Base-by-base conservation (phyloP, 1,140 invertebrate species). In the Drosophila simulans region DNA sequence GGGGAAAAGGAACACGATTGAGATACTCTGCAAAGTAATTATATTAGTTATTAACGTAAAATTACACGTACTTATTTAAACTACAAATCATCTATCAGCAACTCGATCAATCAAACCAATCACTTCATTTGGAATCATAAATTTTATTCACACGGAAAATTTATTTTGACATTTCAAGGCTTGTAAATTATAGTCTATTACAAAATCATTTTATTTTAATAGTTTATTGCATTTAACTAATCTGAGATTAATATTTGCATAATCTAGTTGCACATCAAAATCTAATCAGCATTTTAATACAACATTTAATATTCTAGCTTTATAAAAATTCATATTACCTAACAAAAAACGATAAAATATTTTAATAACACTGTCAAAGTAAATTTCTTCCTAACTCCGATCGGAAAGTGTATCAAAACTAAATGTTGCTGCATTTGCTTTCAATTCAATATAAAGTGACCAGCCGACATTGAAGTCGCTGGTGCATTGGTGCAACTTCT, bases 391-490 rank as follows among this genome's bases (percentile, higher is more conserved):
- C 1, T 3, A 2, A 10, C 4, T 20, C 10, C 13, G 0, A 5
- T 7, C 7, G 2, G 34, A n/a, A 22, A 40, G 17, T 17, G 69
- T 46, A 55, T 46, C 0, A 8, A 37, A 56, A n/a, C 10, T 54
- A 22, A 62, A 62, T 62, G 42, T 63, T 45, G 56, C 49, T 37
- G 52, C 55, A 64, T 76, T 78, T 80, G 46, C 59, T 77, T 83
- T 83, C 76, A 71, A 88, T 83, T 83, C 17, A 17, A 17, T 71
- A 73, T 79, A 88, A 69, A 68, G 45, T 58, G 40, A 57, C 45
- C 34, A 37, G 68, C 49, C 64, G 63, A 69, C 66, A 69, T 39
- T 77, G 57, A 60, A 42, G 52, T 58, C 15, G 69, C 48, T 39
- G 49, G 43, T 20, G 42, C 62, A 34, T 62, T 27, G 31, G 10